phyloP scores from a whole-genome alignment of 2,888 invertebrate species.

The Drosophila bunnanda region DNA sequence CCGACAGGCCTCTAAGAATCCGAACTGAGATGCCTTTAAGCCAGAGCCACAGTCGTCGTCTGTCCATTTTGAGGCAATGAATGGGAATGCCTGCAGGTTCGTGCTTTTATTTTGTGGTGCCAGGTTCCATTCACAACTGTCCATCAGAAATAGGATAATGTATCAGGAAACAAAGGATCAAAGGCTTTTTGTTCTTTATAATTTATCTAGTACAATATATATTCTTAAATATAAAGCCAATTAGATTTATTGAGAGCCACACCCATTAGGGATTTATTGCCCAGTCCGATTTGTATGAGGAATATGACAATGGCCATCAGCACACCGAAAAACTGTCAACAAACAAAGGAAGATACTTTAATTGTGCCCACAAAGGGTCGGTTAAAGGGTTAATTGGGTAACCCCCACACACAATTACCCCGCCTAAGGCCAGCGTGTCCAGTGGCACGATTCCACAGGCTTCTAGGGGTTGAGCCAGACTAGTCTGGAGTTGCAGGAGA shows the following conservation, averaged over 20 bases:
- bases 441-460: slow-evolving; percentile 79
- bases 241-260: slow-evolving; percentile 34
- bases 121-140: background rate
- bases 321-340: slow-evolving; percentile 70
- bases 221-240: slow-evolving; percentile 18
- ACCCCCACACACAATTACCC: slow-evolving; percentile 60
- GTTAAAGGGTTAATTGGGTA: slow-evolving; percentile 3
- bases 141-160: background rate
- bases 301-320: slow-evolving; percentile 79
- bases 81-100: background rate
- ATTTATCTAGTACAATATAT: too few relatives aligned
- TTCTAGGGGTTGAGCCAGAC: slow-evolving; percentile 36
- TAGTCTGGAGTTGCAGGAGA: slow-evolving; percentile 69
- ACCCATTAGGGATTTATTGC: slow-evolving; percentile 65
- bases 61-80: slow-evolving; percentile 24
- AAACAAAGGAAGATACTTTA: slow-evolving; percentile 27
- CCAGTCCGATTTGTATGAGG: slow-evolving; percentile 81
- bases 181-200: background rate
- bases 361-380: background rate
- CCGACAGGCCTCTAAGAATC: background rate
- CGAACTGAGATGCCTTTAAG: slow-evolving; percentile 1
- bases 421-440: slow-evolving; percentile 76
- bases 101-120: slow-evolving; percentile 33
- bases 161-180: background rate
- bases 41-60: slow-evolving; percentile 14